Evolutionary conservation across 2,113 vertebrate species (phyloP).

Genomic region (Hippocampus abdominalis): DNA sequence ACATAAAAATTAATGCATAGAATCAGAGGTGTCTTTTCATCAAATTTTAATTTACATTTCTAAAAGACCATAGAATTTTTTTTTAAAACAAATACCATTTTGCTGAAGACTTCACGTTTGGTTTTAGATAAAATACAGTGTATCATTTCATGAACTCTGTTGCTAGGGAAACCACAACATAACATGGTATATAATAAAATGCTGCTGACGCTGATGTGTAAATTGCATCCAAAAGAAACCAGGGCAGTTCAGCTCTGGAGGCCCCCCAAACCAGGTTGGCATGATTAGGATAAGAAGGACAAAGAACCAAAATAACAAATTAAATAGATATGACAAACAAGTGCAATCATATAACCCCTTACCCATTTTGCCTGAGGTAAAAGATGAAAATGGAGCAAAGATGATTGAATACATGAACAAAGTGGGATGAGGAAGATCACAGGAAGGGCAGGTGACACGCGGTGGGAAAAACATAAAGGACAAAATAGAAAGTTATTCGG

Average conservation of each 20-base stretch:
- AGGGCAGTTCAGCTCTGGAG: background rate
- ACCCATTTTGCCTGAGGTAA: background rate
- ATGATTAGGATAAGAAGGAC: background rate
- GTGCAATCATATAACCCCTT: background rate
- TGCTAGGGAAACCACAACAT: background rate
- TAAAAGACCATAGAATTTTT: too few relatives aligned
- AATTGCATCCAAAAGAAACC: background rate
- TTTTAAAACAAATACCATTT: too few relatives aligned
- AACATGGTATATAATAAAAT: background rate
- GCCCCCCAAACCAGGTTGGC: background rate
- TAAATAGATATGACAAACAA: background rate
- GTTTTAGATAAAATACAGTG: background rate
- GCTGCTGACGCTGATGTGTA: background rate
- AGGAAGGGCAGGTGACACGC: background rate
- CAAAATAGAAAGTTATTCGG: background rate
- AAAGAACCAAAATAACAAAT: background rate
- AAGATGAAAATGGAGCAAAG: slow-evolving; percentile 25
- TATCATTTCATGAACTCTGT: background rate
- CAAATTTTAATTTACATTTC: too few relatives aligned
- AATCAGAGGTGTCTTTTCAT: too few relatives aligned
- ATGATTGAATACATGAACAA: background rate
- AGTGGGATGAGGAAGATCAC: background rate
- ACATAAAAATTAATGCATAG: too few relatives aligned
- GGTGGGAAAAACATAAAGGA: background rate
- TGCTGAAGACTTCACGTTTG: background rate